A percentile compares a stretch with the other conserved stretches of the same genome.
Conservation (phyloP, 2,113 vertebrate species). For the Ornithorhynchus anatinus region DNA sequence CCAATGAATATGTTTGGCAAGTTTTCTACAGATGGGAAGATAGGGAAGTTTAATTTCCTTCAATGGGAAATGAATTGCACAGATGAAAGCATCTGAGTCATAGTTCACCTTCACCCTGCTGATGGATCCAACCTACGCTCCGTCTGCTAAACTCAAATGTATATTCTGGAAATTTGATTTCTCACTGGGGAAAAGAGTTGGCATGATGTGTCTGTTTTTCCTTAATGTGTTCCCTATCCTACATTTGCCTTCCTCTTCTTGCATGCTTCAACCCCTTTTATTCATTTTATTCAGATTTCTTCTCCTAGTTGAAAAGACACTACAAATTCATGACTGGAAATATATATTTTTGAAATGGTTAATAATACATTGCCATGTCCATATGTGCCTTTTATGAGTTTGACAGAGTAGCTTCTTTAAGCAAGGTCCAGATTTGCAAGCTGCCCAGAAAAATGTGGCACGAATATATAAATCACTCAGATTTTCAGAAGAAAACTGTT, state of each 20-base stretch:
- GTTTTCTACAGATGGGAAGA: not conserved
- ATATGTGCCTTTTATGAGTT: not conserved
- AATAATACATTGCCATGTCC: not conserved
- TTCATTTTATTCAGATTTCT: not conserved
- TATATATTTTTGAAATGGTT: not conserved
- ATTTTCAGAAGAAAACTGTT: too few species aligned
- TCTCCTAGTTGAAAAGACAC: not conserved
- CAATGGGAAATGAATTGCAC: slow-evolving; percentile 21
- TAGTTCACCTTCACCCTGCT: slow-evolving; percentile 35
- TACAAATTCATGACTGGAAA: slow-evolving; percentile 17
- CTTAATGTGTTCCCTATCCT: slow-evolving; percentile 15
- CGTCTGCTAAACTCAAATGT: slow-evolving; percentile 50
- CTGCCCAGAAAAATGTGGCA: too few species aligned
- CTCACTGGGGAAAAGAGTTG: slow-evolving; percentile 15
- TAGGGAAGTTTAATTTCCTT: slow-evolving; percentile 23
- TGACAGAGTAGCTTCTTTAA: not conserved
- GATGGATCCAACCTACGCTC: slow-evolving; percentile 48
- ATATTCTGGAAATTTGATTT: slow-evolving; percentile 19
- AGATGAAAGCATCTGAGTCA: slow-evolving; percentile 34
- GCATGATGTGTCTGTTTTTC: slow-evolving; percentile 35
- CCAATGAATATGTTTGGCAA: slow-evolving; percentile 2
- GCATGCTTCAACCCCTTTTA: not conserved
- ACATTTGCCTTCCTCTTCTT: slow-evolving; percentile 2
- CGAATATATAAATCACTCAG: too few species aligned
- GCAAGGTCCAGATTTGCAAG: too few species aligned